These are phyloP conservation scores for Tinamus guttatus DNA, from an alignment of 2,113 vertebrate species.

Conservation along the genomic window DNA sequence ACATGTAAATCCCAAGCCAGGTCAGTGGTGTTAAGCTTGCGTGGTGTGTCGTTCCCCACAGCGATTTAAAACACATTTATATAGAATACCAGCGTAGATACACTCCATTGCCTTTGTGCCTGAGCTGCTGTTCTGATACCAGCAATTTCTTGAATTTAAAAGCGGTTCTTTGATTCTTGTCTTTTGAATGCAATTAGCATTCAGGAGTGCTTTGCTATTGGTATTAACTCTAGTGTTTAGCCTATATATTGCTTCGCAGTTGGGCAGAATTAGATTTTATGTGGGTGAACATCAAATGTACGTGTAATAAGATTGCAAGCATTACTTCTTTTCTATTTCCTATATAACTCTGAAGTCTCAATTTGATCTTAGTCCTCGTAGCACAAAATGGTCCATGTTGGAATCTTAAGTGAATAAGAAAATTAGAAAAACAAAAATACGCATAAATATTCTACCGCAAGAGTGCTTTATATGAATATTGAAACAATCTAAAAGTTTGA, in stretches of 20 bases:
- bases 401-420: background rate
- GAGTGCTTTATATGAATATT: background rate
- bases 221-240: background rate
- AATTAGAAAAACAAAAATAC: background rate
- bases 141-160: background rate
- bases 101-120: background rate
- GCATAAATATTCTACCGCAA: background rate
- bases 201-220: background rate
- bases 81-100: rapidly evolving
- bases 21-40: background rate
- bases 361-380: background rate
- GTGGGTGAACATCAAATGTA: background rate
- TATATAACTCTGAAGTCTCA: background rate
- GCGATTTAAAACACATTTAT: rapidly evolving
- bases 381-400: background rate
- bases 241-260: background rate
- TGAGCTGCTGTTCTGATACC: background rate
- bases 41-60: background rate
- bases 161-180: background rate
- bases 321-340: background rate
- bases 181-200: background rate
- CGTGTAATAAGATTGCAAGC: background rate
- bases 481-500: background rate
- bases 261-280: background rate
- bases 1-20: background rate